Base-by-base conservation (phyloP, 2,113 vertebrate genomes). In the Camelus bactrianus region DNA sequence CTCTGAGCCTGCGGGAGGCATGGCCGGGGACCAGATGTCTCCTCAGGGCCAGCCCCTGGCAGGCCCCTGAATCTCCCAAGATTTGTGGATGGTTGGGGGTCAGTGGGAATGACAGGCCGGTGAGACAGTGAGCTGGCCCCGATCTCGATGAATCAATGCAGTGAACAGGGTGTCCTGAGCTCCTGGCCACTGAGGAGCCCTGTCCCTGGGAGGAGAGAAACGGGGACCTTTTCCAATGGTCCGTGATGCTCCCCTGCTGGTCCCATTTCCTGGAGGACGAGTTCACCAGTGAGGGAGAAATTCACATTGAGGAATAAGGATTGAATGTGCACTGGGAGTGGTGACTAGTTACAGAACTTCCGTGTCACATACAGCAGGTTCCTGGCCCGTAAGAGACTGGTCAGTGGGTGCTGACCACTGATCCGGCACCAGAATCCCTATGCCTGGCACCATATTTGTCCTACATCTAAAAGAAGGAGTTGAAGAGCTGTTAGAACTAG, bases 21-120 rank as follows among this genome's bases (percentile, higher is more conserved):
- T 96, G 96, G 95, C 48, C 56, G 62, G 87, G 95, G 97, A 98
- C 97, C 75, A 85, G 52, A 85, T 38, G 80, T 98, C 98, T 98
- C 97, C 46, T 60, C 96, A 93, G 98, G 96, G 83, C 24, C 0
- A 14, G 8, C 5, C 5, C 19, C 46, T 20, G 12, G 22, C 50
- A 52, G 42, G 56, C 35, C 48, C 28, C 72, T 20, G 3, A 24
- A 28, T 38, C 58, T 73, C 42, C 70, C 30, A 17, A 19, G n/a
- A 24, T 30, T 48, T 30, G 8, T 0, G 42, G 46, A 1, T 4
- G 13, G 10, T 5, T 48, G 19, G n/a, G 54, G 58, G 81, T 3
- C 1, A 0, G n/a, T 46, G 54, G n/a, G 50, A 1, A 13, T 2
- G 50, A 38, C n/a, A 1, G 16, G 8, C 48, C 22, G 50, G 38